A percentile compares a stretch with the other conserved stretches of the same genome.
Evolutionary conservation across 2,113 vertebrate species (phyloP).

Genomic region (Ochotona curzoniae): DNA sequence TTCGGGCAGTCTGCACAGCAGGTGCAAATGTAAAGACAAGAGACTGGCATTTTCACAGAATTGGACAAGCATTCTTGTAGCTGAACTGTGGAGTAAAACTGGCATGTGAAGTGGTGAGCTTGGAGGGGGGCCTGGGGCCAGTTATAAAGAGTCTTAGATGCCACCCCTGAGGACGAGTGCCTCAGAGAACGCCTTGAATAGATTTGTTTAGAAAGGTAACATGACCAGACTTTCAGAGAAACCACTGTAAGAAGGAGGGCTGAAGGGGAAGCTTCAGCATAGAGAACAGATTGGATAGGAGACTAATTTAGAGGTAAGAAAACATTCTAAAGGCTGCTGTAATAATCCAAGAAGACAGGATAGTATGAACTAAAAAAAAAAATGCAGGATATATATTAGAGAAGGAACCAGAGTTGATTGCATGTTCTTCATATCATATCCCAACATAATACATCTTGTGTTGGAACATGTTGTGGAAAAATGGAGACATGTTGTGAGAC

Average conservation of each 20-base stretch:
- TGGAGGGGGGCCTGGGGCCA: neutral
- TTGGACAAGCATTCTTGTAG: neutral
- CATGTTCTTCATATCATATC: neutral
- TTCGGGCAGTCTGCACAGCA: neutral
- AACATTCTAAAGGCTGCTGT: conserved; percentile 27
- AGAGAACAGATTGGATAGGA: neutral
- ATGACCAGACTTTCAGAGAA: conserved; percentile 28
- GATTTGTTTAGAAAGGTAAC: conserved; percentile 33
- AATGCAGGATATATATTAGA: neutral
- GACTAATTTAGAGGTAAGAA: conserved; percentile 41
- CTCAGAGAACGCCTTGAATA: conserved; percentile 8
- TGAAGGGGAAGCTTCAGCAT: neutral
- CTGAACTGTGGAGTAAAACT: neutral
- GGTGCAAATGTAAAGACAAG: neutral
- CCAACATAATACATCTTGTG: conserved; percentile 45
- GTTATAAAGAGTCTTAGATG: neutral
- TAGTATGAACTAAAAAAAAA: neutral
- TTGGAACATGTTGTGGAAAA: neutral
- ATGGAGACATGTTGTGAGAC: neutral
- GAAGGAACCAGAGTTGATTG: conserved; percentile 18
- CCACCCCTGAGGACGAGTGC: neutral
- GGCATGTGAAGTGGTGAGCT: neutral
- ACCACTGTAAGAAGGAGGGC: neutral
- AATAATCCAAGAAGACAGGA: neutral
- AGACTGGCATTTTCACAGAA: neutral